These are phyloP conservation scores for Troides aeacus DNA, from an alignment of 2,888 invertebrate genomes.

Conservation along the genomic window DNA sequence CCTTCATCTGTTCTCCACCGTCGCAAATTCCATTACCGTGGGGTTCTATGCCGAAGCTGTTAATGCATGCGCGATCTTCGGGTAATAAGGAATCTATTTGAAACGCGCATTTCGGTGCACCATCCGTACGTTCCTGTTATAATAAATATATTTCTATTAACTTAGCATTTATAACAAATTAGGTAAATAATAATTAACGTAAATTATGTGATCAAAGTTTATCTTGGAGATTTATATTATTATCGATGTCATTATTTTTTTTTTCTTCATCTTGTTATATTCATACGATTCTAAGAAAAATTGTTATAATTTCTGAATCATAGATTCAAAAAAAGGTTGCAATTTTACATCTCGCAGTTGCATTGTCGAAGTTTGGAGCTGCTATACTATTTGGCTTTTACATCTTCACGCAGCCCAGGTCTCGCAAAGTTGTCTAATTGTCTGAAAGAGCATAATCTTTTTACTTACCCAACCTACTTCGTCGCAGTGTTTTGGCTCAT, in stretches of 20 bases:
- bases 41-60: conserved; percentile 65
- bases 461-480: conserved; percentile 70
- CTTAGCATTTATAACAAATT: not conserved
- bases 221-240: too few relatives aligned
- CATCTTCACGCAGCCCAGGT: too few relatives aligned
- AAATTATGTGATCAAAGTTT: too few relatives aligned
- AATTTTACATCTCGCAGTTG: not conserved
- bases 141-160: not conserved
- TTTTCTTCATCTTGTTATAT: not conserved
- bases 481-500: conserved; percentile 71
- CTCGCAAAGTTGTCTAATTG: too few relatives aligned
- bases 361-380: too few relatives aligned
- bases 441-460: not conserved
- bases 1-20: conserved; percentile 75
- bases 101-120: conserved; percentile 66
- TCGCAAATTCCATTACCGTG: conserved; percentile 55
- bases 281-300: not conserved
- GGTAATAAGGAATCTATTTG: conserved; percentile 68
- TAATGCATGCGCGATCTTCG: conserved; percentile 69
- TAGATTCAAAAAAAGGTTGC: not conserved
- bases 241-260: too few relatives aligned
- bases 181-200: not conserved
- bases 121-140: conserved; percentile 63
- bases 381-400: too few relatives aligned
- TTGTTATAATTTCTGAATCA: not conserved